phyloP scores from a whole-genome alignment of 2,797 vertebrate genomes.

The Silurus aristotelis region DNA sequence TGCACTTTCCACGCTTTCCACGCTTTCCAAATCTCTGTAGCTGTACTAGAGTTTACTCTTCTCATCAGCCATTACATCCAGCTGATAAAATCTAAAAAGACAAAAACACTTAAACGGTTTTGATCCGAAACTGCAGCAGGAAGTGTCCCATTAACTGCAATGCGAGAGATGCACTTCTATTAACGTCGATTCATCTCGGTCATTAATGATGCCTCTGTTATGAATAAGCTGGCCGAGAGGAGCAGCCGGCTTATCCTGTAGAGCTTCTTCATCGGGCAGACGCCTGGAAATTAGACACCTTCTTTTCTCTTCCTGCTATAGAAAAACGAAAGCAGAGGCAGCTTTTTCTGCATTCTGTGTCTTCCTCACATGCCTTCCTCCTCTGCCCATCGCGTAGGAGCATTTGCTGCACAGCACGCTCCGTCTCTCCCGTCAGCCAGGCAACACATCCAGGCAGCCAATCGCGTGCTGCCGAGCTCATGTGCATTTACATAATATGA shows the following conservation, averaged over 20 bases:
- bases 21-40: slow-evolving; percentile 18
- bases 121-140: not conserved
- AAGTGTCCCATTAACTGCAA: not conserved
- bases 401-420: slow-evolving; percentile 62
- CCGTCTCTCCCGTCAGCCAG: slow-evolving; percentile 65
- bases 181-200: slow-evolving; percentile 42
- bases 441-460: slow-evolving; percentile 68
- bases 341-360: slow-evolving; percentile 42
- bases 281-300: slow-evolving; percentile 6
- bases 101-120: not conserved
- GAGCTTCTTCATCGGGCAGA: not conserved
- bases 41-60: slow-evolving; percentile 23
- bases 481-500: slow-evolving; percentile 76
- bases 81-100: not conserved
- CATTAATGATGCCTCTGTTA: slow-evolving; percentile 26
- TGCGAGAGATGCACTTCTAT: slow-evolving; percentile 39
- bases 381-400: slow-evolving; percentile 64
- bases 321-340: slow-evolving; percentile 27
- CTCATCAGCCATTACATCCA: slow-evolving; percentile 23
- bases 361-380: slow-evolving; percentile 54
- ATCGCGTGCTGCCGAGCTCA: slow-evolving; percentile 66
- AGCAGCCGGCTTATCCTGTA: not conserved
- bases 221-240: slow-evolving; percentile 48
- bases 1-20: slow-evolving; percentile 23
- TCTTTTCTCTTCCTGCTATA: slow-evolving; percentile 22